phyloP scores from a whole-genome alignment of 2,113 vertebrate species.

The Pterocles burchelli region DNA sequence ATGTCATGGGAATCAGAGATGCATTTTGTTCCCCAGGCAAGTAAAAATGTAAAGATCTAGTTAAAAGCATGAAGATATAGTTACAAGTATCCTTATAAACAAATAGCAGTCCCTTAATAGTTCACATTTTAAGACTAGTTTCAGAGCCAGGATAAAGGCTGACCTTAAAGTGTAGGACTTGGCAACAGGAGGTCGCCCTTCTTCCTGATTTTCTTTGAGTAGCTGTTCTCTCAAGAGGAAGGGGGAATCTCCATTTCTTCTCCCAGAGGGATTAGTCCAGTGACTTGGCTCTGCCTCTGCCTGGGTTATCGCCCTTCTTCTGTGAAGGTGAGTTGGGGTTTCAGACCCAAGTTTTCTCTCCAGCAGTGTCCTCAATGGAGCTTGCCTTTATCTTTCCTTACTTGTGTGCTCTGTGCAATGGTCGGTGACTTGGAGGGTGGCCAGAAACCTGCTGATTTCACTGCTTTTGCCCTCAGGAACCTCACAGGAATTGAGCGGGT shows the following conservation, averaged over 20 bases:
- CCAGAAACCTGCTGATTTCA: not conserved
- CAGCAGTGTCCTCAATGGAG: not conserved
- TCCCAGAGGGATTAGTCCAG: not conserved
- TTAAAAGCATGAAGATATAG: not conserved
- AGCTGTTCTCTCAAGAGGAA: not conserved
- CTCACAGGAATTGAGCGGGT: rapidly evolving
- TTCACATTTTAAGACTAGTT: not conserved
- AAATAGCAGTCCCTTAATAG: not conserved
- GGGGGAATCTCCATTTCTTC: not conserved
- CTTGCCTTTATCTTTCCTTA: not conserved
- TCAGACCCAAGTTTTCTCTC: not conserved
- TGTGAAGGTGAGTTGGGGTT: not conserved
- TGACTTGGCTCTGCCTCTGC: not conserved
- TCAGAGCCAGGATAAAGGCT: not conserved
- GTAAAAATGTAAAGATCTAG: not conserved
- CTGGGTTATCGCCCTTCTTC: not conserved
- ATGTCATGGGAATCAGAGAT: not conserved
- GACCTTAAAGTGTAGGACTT: not conserved
- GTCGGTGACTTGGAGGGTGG: not conserved
- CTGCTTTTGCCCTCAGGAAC: not conserved
- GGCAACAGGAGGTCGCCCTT: not conserved
- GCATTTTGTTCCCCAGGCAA: not conserved
- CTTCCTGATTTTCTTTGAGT: not conserved
- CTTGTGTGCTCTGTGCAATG: not conserved
- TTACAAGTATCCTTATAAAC: not conserved